phyloP scores from a whole-genome alignment of 2,888 invertebrate species.

The Drosophila cyrtoloma region DNA sequence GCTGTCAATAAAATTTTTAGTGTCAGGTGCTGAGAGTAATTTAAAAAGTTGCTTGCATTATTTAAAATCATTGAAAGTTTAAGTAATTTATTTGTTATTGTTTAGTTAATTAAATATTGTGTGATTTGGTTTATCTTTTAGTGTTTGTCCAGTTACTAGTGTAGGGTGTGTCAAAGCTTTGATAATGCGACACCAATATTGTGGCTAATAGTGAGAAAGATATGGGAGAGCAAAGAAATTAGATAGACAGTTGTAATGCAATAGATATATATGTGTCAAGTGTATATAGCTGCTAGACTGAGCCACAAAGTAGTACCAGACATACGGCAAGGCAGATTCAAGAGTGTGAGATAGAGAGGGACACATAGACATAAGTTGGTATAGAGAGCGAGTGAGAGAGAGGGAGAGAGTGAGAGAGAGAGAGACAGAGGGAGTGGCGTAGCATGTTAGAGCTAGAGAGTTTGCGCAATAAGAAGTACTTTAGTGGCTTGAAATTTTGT shows the following conservation, averaged over 20 bases:
- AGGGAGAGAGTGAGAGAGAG: constrained; percentile 9
- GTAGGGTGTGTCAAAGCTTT: constrained; percentile 85
- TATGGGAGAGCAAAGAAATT: constrained; percentile 64
- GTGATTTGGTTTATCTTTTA: constrained; percentile 59
- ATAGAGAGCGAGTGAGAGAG: constrained; percentile 18
- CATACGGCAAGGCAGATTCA: constrained; percentile 53
- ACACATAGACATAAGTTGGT: constrained; percentile 11
- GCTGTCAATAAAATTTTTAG: constrained; percentile 1
- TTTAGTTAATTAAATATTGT: constrained; percentile 48
- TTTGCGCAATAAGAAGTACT: constrained; percentile 6
- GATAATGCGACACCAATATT: constrained; percentile 85
- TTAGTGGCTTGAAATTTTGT: background rate
- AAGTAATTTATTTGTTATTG: constrained; percentile 23
- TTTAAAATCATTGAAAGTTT: constrained; percentile 19
- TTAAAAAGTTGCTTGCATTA: constrained; percentile 32
- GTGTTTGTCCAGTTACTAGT: constrained; percentile 83
- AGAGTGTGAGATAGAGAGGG: constrained; percentile 1
- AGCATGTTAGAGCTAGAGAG: constrained; percentile 14
- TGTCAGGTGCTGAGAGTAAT: constrained; percentile 34
- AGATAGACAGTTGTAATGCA: constrained; percentile 61
- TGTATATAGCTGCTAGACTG: constrained; percentile 36
- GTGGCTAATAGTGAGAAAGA: constrained; percentile 82
- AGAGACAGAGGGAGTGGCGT: constrained; percentile 10
- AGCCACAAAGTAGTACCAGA: constrained; percentile 36
- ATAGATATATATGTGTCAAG: constrained; percentile 24